Evolutionary conservation across 2,113 vertebrate species (phyloP).

Genomic region (Ophiodon elongatus): DNA sequence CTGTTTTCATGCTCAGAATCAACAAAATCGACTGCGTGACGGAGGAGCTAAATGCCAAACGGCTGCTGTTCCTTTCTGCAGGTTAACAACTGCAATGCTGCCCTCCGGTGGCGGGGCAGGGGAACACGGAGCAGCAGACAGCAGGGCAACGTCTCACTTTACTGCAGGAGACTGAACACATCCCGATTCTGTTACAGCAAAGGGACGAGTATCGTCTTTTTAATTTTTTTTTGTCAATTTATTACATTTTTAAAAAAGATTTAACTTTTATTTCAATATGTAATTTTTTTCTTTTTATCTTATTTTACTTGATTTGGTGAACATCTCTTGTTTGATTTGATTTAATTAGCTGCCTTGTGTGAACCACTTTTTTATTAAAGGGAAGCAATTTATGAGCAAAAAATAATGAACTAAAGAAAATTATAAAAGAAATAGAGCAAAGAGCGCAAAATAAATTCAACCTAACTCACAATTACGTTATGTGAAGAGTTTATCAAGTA

Average conservation of each 20-base stretch:
- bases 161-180: not conserved
- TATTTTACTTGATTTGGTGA: no score
- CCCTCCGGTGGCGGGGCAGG: constrained; percentile 53
- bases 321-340: no score
- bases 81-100: constrained; percentile 48
- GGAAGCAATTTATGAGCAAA: no score
- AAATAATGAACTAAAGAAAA: no score
- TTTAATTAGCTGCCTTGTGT: no score
- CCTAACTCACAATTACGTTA: no score
- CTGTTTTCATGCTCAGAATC: constrained; percentile 60
- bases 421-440: no score
- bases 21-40: constrained; percentile 64
- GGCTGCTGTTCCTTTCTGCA: not conserved
- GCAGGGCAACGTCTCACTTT: not conserved
- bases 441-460: no score
- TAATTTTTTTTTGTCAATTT: not conserved
- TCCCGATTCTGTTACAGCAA: not conserved
- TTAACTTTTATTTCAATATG: no score
- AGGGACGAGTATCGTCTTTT: not conserved
- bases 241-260: not conserved
- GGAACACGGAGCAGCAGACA: constrained; percentile 5
- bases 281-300: no score
- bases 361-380: no score
- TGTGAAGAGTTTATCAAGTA: no score
- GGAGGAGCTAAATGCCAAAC: constrained; percentile 58